Conservation (phyloP, 2,113 vertebrate species). For the Meriones unguiculatus region DNA sequence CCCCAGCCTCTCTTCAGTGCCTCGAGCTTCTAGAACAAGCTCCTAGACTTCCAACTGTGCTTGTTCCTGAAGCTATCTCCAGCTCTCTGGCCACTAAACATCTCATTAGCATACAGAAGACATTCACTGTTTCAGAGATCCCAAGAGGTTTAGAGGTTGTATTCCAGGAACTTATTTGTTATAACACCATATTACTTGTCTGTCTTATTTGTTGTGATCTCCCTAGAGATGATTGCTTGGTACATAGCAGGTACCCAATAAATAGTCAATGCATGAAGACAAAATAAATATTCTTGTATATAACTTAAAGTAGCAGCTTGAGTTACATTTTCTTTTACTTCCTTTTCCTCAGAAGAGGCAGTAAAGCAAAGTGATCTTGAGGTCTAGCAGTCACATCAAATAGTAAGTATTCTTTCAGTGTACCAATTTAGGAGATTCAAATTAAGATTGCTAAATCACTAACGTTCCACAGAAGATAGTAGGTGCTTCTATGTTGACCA, state of each 20-base stretch:
- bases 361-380: neutral
- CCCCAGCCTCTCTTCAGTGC: neutral
- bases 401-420: neutral
- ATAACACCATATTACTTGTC: neutral
- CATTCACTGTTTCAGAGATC: neutral
- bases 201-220: neutral
- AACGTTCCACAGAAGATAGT: constrained; percentile 30
- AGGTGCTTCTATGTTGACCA: neutral
- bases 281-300: neutral
- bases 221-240: neutral
- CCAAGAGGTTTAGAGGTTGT: neutral
- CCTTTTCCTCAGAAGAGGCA: constrained; percentile 1
- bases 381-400: neutral
- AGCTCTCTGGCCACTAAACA: neutral
- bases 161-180: neutral
- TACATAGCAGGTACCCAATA: neutral
- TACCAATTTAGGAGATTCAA: constrained; percentile 11
- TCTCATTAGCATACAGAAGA: neutral
- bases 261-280: neutral
- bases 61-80: neutral
- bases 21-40: neutral
- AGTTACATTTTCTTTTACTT: constrained; percentile 16
- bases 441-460: constrained; percentile 47
- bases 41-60: neutral
- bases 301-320: constrained; percentile 45